These are phyloP conservation scores for Aphyosemion australe DNA, from an alignment of 2,113 vertebrate genomes.

Conservation along the genomic window DNA sequence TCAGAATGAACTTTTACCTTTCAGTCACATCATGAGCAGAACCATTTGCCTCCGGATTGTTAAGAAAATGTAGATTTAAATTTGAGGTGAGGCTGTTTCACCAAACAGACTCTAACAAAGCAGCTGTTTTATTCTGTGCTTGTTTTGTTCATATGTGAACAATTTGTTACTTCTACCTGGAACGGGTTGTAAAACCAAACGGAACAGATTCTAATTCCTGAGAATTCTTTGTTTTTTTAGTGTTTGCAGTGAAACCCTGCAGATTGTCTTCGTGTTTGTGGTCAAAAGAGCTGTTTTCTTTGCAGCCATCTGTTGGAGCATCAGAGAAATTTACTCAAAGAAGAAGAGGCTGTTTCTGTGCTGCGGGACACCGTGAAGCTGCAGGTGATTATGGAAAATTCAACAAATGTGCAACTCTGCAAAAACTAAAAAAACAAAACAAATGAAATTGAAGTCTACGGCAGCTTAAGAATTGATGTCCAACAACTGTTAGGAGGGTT, in stretches of 20 bases:
- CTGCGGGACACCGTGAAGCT: too few species aligned
- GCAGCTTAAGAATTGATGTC: too few species aligned
- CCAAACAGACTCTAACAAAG: not conserved
- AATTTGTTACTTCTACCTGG: not conserved
- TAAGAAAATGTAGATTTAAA: slow-evolving; percentile 10
- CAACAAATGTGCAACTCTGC: not conserved
- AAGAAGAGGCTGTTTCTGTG: not conserved
- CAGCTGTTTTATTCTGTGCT: not conserved
- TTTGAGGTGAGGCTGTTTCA: slow-evolving; percentile 4
- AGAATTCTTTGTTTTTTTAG: too few species aligned
- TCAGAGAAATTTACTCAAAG: not conserved
- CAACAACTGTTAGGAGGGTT: too few species aligned
- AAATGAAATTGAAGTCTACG: too few species aligned
- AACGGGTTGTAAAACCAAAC: too few species aligned
- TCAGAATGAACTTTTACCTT: slow-evolving; percentile 50
- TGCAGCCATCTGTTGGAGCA: not conserved
- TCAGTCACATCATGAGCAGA: slow-evolving; percentile 26
- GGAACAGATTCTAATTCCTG: too few species aligned
- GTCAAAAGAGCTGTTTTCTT: not conserved
- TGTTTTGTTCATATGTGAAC: not conserved
- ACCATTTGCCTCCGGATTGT: slow-evolving; percentile 25
- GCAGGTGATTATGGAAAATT: not conserved
- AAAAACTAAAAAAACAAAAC: not conserved
- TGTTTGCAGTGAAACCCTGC: not conserved
- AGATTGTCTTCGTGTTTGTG: not conserved